Base-by-base conservation (phyloP, 1,140 invertebrate genomes). In the Bombus waltoni region DNA sequence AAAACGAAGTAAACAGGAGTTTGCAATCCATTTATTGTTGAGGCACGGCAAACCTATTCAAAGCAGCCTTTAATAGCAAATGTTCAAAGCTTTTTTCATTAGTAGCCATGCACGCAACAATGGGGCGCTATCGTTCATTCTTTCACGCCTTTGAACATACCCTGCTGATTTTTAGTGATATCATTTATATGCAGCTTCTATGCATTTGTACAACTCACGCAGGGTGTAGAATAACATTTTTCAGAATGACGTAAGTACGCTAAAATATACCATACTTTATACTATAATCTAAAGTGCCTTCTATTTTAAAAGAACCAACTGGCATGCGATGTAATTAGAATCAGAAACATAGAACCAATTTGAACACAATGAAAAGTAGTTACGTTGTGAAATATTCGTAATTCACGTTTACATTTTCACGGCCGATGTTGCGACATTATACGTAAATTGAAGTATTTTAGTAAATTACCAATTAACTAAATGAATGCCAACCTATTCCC, bases 101-200 rank as follows among this genome's bases (percentile, higher is more conserved):
- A 75, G 73, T 75, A 75, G 44, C n/a, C 73, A 75, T n/a, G 73
- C 73, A 75, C 73, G 73, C 73, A 35, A 75, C 73, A 53, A 53
- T 75, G 53, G 42, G 42, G 44, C 44, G 47, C n/a, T 75, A 75
- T 75, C 73, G 73, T 75, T 75, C 66, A 40, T 71, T 40, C 73
- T 75, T 53, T 75, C 73, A 75, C 47, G 44, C 44, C 73, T 75
- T 57, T 75, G 42, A 75, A 57, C 73, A 75, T 53, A 47, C 44
- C 42, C 73, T 44, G 72, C 44, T 75, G 73, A 75, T 75, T 38
- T 75, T 75, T 38, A 75, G 42, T 35, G 73, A 75, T 75, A 75
- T 75, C 44, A 57, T 53, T 75, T 53, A 40, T 75, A 75, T 53
- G 73, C 73, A 73, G 42, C n/a, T 57, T 35, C 18, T 53, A 38